phyloP scores from a whole-genome alignment of 2,113 vertebrate species.

The Corydoras maculifer region DNA sequence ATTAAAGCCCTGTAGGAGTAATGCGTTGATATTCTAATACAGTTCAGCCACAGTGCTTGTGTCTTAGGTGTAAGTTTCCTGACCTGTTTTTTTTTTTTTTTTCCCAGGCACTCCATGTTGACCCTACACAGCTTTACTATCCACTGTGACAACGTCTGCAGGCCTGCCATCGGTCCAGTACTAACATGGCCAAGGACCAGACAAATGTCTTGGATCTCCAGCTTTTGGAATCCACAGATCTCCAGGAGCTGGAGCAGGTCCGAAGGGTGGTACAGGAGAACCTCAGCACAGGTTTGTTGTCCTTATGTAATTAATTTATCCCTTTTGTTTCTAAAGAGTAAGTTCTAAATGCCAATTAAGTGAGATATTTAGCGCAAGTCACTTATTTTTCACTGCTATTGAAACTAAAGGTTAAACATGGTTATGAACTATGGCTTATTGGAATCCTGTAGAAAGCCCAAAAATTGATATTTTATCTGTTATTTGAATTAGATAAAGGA shows the following conservation, averaged over 20 bases:
- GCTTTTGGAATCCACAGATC: constrained; percentile 80
- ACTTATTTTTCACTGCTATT: too few relatives aligned
- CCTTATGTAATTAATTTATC: not conserved
- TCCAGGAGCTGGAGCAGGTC: constrained; percentile 79
- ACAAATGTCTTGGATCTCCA: constrained; percentile 75
- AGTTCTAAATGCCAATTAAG: too few relatives aligned
- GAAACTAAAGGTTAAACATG: too few relatives aligned
- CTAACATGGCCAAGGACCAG: constrained; percentile 77
- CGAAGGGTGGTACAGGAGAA: constrained; percentile 75
- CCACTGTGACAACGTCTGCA: constrained; percentile 38
- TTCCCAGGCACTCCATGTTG: constrained; percentile 35
- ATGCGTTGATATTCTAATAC: too few relatives aligned
- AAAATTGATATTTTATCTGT: not conserved
- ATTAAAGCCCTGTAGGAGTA: too few relatives aligned
- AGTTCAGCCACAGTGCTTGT: too few relatives aligned
- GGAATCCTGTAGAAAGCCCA: too few relatives aligned
- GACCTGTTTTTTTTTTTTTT: constrained; percentile 4
- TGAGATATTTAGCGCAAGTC: too few relatives aligned
- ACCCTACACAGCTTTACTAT: constrained; percentile 30
- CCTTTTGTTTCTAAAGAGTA: too few relatives aligned
- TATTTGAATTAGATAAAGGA: constrained; percentile 75
- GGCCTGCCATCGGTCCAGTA: constrained; percentile 32
- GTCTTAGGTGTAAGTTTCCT: not conserved
- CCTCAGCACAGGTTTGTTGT: constrained; percentile 75
- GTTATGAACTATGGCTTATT: too few relatives aligned